phyloP scores from a whole-genome alignment of 2,797 vertebrate species.

The Gallinago solitaria region DNA sequence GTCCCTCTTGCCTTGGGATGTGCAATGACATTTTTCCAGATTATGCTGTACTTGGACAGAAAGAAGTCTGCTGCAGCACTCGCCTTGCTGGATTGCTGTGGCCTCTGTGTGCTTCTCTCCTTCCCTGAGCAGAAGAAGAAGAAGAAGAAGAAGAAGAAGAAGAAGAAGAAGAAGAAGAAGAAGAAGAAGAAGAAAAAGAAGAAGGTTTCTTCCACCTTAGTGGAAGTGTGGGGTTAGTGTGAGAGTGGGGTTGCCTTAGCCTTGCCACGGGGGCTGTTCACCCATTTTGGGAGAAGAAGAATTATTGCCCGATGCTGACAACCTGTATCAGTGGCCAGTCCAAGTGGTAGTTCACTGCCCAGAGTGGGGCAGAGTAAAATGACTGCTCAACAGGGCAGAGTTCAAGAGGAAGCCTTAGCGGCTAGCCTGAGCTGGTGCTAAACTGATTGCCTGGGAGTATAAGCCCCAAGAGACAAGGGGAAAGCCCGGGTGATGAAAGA shows the following conservation, averaged over 20 bases:
- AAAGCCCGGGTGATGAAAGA: background rate
- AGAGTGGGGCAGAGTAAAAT: background rate
- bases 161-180: background rate
- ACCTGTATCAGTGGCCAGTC: rapidly evolving
- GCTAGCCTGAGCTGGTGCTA: background rate
- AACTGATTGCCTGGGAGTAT: background rate
- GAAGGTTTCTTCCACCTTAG: background rate
- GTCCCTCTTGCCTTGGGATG: slow-evolving; percentile 9
- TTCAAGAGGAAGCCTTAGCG: background rate
- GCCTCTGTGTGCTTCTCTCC: background rate
- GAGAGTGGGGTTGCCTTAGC: background rate
- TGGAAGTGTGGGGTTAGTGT: too few relatives aligned
- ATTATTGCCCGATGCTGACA: background rate
- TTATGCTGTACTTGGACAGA: background rate
- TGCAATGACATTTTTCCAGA: slow-evolving; percentile 1
- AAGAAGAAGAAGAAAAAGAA: background rate
- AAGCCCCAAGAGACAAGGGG: background rate
- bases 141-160: background rate
- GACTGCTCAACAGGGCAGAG: background rate
- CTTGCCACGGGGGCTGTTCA: background rate
- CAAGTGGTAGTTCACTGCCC: background rate
- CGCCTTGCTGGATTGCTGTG: rapidly evolving
- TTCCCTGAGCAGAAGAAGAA: background rate
- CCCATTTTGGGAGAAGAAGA: background rate
- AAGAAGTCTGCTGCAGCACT: background rate